Evolutionary conservation across 2,113 vertebrate species (phyloP), one percentile per base, ranked within the genome.

Genomic region (Otis tarda): DNA sequence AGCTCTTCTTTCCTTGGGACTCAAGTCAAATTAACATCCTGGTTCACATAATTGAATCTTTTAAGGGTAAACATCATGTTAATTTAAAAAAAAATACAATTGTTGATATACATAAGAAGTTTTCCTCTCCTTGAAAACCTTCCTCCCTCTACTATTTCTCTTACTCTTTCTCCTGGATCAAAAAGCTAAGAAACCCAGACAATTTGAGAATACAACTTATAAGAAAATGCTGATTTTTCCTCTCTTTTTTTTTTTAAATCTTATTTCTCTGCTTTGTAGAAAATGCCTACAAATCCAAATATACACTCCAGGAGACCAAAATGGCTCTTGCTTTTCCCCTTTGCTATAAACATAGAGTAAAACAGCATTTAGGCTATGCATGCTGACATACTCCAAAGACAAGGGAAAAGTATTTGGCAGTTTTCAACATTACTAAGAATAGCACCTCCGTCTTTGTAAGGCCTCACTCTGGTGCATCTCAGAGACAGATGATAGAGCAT

Each of bases 281-380:
- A 75, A 95, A 69, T 27, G 7, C 8, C 70, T 87, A 47, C 24
- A 45, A 16, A 16, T 31, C 18, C 45, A 92, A 35, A 39, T 21
- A 75, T 33, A 43, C 28, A 56, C 9, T 82, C 13, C 33, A 89
- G 27, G 14, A 80, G 12, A 86, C 14, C 8, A 68, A 85, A 84
- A 82, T 7, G 16, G 16, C 2, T 47, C 3, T 67, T 60, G 14
- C 49, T 89, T 65, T 35, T 21, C 12, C 12, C 4, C 21, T 63
- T 75, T 43, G 4, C 10, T 31, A 23, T 25, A 55, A n/a, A 45
- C 3, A 31, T 25, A n/a, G 9, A 74, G 14, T n/a, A 79, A 69
- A 81, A 2, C 4, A 74, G 8, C 12, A 39, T 64, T 88, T 79
- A 76, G 35, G 53, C 11, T 59, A 28, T 1, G 0, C 0, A 0